A percentile compares a stretch with the other conserved stretches of the same genome.
phyloP scores from a whole-genome alignment of 2,797 vertebrate genomes.

The Ctenochaetus hawaiiensis region DNA sequence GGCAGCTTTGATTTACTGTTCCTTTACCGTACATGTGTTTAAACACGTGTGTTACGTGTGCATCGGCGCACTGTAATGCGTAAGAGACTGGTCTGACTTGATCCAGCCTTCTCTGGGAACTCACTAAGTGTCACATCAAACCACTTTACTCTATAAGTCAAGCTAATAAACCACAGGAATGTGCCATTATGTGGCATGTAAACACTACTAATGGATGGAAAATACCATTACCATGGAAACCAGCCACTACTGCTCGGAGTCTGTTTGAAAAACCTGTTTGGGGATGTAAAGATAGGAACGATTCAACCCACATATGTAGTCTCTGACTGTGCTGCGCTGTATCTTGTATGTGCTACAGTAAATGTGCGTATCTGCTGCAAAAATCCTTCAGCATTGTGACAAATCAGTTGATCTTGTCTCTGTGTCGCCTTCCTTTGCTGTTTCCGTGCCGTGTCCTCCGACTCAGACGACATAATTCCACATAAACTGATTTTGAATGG shows the following conservation, averaged over 20 bases:
- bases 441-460: conserved; percentile 19
- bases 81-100: conserved; percentile 2
- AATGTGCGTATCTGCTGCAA: not conserved
- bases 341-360: not conserved
- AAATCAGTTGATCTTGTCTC: conserved; percentile 28
- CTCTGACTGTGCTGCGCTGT: not conserved
- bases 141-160: conserved; percentile 69
- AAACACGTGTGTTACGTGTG: not conserved
- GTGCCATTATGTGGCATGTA: not conserved
- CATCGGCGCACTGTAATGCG: not conserved
- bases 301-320: not conserved
- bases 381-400: conserved; percentile 12
- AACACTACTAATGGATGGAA: conserved; percentile 35
- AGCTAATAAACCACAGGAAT: conserved; percentile 57
- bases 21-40: not conserved
- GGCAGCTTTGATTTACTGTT: conserved; percentile 5
- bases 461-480: conserved; percentile 37
- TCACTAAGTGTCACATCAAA: conserved; percentile 20
- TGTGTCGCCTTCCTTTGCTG: conserved; percentile 15
- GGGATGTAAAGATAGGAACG: not conserved
- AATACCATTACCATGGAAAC: conserved; percentile 28
- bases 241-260: not conserved
- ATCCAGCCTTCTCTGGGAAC: conserved; percentile 25
- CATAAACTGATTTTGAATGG: conserved; percentile 64
- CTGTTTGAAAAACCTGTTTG: not conserved